These are phyloP conservation scores for Psittacula derbiana DNA, from an alignment of 2,797 vertebrate species.

Conservation along the genomic window DNA sequence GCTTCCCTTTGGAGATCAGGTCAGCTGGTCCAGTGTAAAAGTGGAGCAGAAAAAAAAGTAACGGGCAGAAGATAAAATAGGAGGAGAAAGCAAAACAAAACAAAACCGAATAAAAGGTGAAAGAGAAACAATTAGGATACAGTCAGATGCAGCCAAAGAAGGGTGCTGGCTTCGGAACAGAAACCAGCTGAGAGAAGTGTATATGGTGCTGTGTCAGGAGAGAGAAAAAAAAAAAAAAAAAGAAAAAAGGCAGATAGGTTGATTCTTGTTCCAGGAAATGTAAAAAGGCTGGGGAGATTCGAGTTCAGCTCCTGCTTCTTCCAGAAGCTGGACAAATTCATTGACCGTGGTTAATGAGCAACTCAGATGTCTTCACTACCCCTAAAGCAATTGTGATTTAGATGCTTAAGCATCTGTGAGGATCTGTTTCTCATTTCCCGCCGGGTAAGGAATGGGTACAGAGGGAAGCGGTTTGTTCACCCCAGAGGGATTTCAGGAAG, in stretches of 20 bases:
- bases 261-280: background rate
- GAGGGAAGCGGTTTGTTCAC: background rate
- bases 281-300: background rate
- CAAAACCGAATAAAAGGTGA: background rate
- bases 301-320: background rate
- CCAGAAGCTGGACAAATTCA: background rate
- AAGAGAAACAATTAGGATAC: constrained; percentile 6
- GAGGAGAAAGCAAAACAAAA: background rate
- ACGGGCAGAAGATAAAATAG: background rate
- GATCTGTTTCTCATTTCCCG: background rate
- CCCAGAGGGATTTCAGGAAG: background rate
- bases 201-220: background rate
- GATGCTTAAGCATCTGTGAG: background rate
- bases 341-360: background rate
- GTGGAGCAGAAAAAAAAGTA: background rate
- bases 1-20: background rate
- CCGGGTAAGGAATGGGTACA: background rate
- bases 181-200: constrained; percentile 4
- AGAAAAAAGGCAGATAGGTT: background rate
- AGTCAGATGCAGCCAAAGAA: background rate
- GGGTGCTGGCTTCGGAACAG: background rate
- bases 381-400: background rate
- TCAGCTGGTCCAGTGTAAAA: background rate
- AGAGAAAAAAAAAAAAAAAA: accelerated
- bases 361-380: background rate